Evolutionary conservation across 2,888 invertebrate genomes (phyloP).

Genomic region (Ramazzottius varieornatus): DNA sequence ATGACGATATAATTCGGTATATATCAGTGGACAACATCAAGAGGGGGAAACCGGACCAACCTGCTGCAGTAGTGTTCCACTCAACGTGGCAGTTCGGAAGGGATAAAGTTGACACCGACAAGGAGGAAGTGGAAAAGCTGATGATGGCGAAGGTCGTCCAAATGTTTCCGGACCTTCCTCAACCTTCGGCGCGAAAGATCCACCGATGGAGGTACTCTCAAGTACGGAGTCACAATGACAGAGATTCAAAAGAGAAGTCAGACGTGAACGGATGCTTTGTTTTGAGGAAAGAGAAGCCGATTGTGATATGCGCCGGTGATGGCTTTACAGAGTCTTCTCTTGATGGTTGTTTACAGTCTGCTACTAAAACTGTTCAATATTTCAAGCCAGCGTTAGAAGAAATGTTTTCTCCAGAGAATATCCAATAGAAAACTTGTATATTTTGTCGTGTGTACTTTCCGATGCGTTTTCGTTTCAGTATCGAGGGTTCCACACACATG

Average conservation of each 20-base stretch:
- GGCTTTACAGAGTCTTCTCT: not conserved
- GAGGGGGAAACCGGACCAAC: not conserved
- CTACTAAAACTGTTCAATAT: too few relatives aligned
- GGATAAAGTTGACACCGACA: not conserved
- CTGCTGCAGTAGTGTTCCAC: not conserved
- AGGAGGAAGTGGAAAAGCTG: not conserved
- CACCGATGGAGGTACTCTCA: not conserved
- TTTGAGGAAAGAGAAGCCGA: not conserved
- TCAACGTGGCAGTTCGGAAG: not conserved
- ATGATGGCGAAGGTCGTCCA: not conserved
- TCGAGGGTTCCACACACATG: too few relatives aligned
- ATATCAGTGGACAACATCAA: not conserved
- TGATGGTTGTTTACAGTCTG: not conserved
- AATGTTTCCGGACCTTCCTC: not conserved
- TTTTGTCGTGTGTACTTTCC: too few relatives aligned
- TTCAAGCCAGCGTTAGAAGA: too few relatives aligned
- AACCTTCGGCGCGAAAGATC: not conserved
- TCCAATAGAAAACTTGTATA: too few relatives aligned
- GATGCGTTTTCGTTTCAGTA: too few relatives aligned
- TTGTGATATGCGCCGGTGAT: not conserved
- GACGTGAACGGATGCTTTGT: not conserved
- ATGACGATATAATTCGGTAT: not conserved
- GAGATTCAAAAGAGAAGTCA: not conserved
- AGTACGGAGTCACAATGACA: not conserved
- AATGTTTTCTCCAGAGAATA: too few relatives aligned